Percentiles rank a stretch among this genome's conserved stretches.
These are phyloP conservation scores for Pseudorectes ferrugineus DNA, from an alignment of 2,113 vertebrate genomes.

Conservation along the genomic window DNA sequence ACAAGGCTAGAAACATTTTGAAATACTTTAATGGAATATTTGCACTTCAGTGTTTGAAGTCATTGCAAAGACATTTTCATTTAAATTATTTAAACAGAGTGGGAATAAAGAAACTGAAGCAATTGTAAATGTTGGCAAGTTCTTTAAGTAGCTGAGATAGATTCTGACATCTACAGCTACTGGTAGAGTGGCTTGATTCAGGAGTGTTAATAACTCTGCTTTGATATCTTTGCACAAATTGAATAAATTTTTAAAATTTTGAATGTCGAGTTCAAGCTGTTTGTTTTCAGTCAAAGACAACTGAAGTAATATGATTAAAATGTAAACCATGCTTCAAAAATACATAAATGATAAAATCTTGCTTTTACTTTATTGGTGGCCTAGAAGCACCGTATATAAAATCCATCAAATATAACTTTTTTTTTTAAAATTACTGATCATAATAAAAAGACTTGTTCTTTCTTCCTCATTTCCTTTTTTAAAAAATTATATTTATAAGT, in stretches of 20 bases:
- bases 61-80: background rate
- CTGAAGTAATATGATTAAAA: background rate
- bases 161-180: background rate
- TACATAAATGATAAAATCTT: background rate
- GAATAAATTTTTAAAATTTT: background rate
- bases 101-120: background rate
- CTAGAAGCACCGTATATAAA: background rate
- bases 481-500: background rate
- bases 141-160: background rate
- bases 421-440: background rate
- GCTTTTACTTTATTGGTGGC: background rate
- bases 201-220: background rate
- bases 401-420: background rate
- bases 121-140: background rate
- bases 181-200: background rate
- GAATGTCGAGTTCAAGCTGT: background rate
- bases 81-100: background rate
- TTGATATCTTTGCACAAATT: background rate
- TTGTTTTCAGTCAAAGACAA: background rate
- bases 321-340: background rate
- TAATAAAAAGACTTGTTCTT: background rate
- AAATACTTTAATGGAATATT: background rate
- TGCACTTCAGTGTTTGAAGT: background rate
- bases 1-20: background rate
- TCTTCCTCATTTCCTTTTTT: background rate